phyloP scores from a whole-genome alignment of 2,113 vertebrate species.

The Lynx canadensis region DNA sequence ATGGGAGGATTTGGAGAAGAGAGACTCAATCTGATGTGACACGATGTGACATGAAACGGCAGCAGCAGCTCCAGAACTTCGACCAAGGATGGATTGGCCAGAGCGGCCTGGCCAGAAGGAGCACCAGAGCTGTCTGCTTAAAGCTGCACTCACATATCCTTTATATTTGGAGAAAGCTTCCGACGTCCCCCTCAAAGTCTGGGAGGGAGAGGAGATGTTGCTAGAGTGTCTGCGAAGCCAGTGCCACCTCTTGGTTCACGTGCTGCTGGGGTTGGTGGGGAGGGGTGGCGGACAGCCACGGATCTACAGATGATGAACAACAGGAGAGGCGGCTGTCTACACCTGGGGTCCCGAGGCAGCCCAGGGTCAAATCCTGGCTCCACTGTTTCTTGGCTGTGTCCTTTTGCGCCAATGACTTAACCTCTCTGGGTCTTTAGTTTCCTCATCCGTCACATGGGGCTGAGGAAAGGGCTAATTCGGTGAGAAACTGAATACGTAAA shows the following conservation, averaged over 20 bases:
- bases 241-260: background rate
- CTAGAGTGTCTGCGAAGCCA: background rate
- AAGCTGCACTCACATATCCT: constrained; percentile 24
- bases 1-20: background rate
- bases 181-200: background rate
- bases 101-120: background rate
- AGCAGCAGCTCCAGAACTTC: background rate
- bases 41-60: background rate
- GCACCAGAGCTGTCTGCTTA: background rate
- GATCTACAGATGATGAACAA: background rate
- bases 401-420: background rate
- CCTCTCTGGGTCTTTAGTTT: background rate
- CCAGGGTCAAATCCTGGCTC: background rate
- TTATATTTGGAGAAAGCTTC: background rate
- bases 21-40: background rate
- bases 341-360: background rate
- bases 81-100: background rate
- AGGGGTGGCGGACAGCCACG: background rate
- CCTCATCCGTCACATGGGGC: background rate
- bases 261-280: background rate
- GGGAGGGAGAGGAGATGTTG: background rate
- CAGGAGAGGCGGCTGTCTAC: background rate
- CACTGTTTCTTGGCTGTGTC: background rate
- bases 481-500: background rate
- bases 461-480: background rate